Conservation (phyloP, 2,797 vertebrate genomes). For the Lerista edwardsae region DNA sequence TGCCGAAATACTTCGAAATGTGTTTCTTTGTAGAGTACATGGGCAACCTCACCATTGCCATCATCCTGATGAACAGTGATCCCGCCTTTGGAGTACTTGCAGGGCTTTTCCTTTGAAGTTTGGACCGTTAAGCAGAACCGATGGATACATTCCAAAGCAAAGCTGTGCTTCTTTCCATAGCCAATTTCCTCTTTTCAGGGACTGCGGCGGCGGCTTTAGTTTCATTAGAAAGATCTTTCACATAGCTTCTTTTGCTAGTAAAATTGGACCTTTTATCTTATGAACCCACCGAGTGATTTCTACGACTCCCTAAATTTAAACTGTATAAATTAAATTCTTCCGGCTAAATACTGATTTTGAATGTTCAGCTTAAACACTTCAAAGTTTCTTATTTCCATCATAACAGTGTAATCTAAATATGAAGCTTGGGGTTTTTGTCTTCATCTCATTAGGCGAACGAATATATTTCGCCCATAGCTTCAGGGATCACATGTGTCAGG, state of each 20-base stretch:
- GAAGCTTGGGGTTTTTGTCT: neutral
- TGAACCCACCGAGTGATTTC: neutral
- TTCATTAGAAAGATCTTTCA: neutral
- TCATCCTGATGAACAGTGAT: neutral
- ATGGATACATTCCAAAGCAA: slow-evolving; percentile 15
- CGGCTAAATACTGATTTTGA: neutral
- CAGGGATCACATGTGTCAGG: neutral
- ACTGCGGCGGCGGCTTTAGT: neutral
- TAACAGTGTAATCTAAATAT: neutral
- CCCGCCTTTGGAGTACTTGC: no score
- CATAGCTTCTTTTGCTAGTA: neutral
- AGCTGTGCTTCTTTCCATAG: neutral
- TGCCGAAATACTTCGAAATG: neutral
- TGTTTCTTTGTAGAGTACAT: neutral
- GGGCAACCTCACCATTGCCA: neutral
- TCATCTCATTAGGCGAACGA: neutral
- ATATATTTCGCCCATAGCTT: neutral
- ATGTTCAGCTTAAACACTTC: neutral
- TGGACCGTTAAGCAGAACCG: slow-evolving; percentile 18
- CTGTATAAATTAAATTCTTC: slow-evolving; percentile 3
- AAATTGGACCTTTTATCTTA: slow-evolving; percentile 4
- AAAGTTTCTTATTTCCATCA: neutral
- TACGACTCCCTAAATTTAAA: neutral
- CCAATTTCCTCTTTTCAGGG: neutral
- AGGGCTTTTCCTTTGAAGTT: slow-evolving; percentile 2